Conservation (phyloP, 2,888 invertebrate genomes). For the Xanthorhoe spadicearia region DNA sequence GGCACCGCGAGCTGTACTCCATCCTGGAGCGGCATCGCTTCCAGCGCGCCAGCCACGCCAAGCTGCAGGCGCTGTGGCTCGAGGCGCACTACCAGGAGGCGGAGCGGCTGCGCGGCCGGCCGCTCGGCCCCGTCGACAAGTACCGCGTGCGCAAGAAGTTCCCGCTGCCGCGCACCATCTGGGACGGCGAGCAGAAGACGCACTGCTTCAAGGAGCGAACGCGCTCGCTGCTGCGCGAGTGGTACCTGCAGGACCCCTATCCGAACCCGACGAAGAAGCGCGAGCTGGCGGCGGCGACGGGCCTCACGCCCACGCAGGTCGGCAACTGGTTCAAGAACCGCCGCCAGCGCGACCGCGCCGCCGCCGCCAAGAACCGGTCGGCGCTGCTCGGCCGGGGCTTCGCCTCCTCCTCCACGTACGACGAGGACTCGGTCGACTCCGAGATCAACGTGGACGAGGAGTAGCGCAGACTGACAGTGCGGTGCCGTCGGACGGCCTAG, state of each 20-base stretch:
- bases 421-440: slow-evolving; percentile 81
- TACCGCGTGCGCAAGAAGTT: slow-evolving; percentile 98
- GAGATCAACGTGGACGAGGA: slow-evolving; percentile 83
- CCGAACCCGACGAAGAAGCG: slow-evolving; percentile 98
- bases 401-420: slow-evolving; percentile 81
- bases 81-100: slow-evolving; percentile 99
- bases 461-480: slow-evolving; percentile 72
- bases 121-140: slow-evolving; percentile 92
- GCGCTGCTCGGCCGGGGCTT: slow-evolving; percentile 82
- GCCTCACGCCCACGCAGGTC: slow-evolving; percentile 96
- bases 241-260: slow-evolving; percentile 99
- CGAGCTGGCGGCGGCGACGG: slow-evolving; percentile 97
- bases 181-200: slow-evolving; percentile 99
- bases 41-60: slow-evolving; percentile 97
- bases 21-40: slow-evolving; percentile 98
- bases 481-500: slow-evolving; percentile 55
- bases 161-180: slow-evolving; percentile 98
- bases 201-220: slow-evolving; percentile 99
- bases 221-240: slow-evolving; percentile 96
- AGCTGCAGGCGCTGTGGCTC: slow-evolving; percentile 97
- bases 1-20: slow-evolving; percentile 98
- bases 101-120: slow-evolving; percentile 96
- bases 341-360: slow-evolving; percentile 97
- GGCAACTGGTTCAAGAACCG: slow-evolving; percentile 99
- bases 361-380: slow-evolving; percentile 98